Evolutionary conservation across 2,888 invertebrate species (phyloP), one percentile per base, ranked within the genome.

Genomic region (Parochlus steinenii): DNA sequence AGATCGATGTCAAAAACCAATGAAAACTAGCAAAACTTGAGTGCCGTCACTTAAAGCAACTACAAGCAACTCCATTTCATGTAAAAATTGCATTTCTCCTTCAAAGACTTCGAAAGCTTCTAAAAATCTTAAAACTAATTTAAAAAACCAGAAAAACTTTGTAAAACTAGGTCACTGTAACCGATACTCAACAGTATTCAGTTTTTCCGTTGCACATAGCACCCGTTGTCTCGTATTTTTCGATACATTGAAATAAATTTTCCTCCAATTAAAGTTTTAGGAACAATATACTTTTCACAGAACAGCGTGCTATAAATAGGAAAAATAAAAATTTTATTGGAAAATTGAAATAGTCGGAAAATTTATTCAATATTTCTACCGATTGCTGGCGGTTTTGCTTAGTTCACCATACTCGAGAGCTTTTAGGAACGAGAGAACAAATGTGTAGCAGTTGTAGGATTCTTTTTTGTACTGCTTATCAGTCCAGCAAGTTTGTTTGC

Each of bases 181-280:
- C n/a, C n/a, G n/a, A n/a, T n/a, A n/a, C n/a, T n/a, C n/a, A n/a
- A n/a, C n/a, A n/a, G n/a, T n/a, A n/a, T n/a, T n/a, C n/a, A n/a
- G n/a, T n/a, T n/a, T n/a, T n/a, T n/a, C n/a, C n/a, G 47, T 49
- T 68, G 67, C 31, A 69, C 53, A 51, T 67, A 68, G 47, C 61
- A 55, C 16, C 65, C 63, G 41, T 53, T 53, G 43, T 60, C 58
- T 40, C 64, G 65, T 25, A 87, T 63, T 53, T 77, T 74, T 47
- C 85, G 68, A 54, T 81, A 83, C 22, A 87, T 61, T 2, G 76
- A 76, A 44, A 85, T 80, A 54, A 86, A 89, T 61, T 82, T 85
- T 31, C 83, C 75, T 29, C 83, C 85, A 15, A 79, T 72, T 18
- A 78, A 74, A 22, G 86, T 80, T 48, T 76, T 67, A 4, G 83